phyloP scores from a whole-genome alignment of 2,113 vertebrate genomes.

The Aplodontia rufa region DNA sequence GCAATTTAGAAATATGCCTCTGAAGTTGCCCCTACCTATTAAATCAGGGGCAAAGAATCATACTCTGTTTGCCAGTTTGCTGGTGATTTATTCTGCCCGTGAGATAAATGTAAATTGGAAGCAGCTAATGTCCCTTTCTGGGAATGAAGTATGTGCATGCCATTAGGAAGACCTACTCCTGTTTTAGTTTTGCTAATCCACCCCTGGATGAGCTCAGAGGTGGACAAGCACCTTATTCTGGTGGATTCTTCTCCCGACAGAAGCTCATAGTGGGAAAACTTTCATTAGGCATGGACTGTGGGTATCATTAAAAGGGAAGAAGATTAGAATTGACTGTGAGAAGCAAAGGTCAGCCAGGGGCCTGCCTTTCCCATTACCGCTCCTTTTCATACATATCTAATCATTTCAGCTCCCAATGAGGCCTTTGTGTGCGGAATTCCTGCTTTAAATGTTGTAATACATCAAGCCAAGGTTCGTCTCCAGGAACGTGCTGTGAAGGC shows the following conservation, averaged over 20 bases:
- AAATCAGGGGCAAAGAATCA: constrained; percentile 30
- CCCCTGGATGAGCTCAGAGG: not conserved
- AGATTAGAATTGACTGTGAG: constrained; percentile 50
- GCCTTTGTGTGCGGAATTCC: constrained; percentile 30
- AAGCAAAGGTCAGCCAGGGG: constrained; percentile 46
- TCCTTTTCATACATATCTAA: constrained; percentile 48
- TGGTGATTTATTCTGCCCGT: not conserved
- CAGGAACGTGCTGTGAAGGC: constrained; percentile 64
- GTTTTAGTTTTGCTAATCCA: not conserved
- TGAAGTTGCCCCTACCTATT: constrained; percentile 49
- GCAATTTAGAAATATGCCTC: constrained; percentile 20
- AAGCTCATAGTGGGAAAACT: not conserved
- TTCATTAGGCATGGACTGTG: constrained; percentile 36
- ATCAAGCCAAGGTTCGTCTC: constrained; percentile 63
- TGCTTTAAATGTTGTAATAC: constrained; percentile 61
- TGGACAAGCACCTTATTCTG: not conserved
- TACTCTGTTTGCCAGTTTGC: constrained; percentile 1
- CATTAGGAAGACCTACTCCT: not conserved
- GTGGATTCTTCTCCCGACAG: not conserved
- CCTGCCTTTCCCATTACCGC: constrained; percentile 22
- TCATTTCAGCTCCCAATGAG: constrained; percentile 56
- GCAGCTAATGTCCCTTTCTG: not conserved
- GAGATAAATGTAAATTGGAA: not conserved
- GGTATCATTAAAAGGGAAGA: constrained; percentile 46
- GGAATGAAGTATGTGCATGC: not conserved